Base-by-base conservation (phyloP, 2,888 invertebrate species). In the Minunthozetes semirufus region DNA sequence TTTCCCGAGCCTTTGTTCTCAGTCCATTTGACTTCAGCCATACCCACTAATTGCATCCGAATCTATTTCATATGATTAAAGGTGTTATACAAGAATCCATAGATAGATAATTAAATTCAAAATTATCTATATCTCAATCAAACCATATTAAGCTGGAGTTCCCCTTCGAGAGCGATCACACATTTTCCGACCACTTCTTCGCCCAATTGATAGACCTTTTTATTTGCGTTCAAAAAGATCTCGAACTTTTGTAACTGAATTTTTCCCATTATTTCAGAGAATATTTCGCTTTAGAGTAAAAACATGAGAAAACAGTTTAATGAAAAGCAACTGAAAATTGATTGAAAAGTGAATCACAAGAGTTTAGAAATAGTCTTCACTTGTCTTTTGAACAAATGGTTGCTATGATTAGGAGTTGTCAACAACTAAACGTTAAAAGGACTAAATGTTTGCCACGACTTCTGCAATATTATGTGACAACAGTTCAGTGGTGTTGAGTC, bases 201-300 rank as follows among this genome's bases (percentile, higher is more conserved):
- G 2, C 68, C 68, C 68, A 68, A 68, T 42, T 46, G 19, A 68
- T 42, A 68, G 19, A 11, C 19, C 42, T 42, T 19, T 25, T 68
- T 68, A 68, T 68, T 68, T 42, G 42, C 1, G 15, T 68, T n/a
- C 22, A 68, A 42, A 22, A 68, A 3, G 3, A 68, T 68, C 13
- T 68, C 68, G 42, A 68, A 68, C 19, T 42, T 38, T 42, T 22
- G n/a, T 68, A 68, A 68, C n/a, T 68, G 68, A 46, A 68, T 68
- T 68, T 68, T 68, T n/a, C 68, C 68, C 68, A 68, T 68, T 42
- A n/a, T 68, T 68, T 38, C 17, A 27, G 9, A 59, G 13, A 56
- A 27, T 56, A 56, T 19, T n/a, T 53, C 8, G 4, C 15, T 19
- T 19, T n/a, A 5, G 19, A 53, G 19, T n/a, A 5, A n/a, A 19